Percentiles rank a stretch among this genome's conserved stretches.
Evolutionary conservation across 2,797 vertebrate species (phyloP).

Genomic region (Arremon brunneinucha): DNA sequence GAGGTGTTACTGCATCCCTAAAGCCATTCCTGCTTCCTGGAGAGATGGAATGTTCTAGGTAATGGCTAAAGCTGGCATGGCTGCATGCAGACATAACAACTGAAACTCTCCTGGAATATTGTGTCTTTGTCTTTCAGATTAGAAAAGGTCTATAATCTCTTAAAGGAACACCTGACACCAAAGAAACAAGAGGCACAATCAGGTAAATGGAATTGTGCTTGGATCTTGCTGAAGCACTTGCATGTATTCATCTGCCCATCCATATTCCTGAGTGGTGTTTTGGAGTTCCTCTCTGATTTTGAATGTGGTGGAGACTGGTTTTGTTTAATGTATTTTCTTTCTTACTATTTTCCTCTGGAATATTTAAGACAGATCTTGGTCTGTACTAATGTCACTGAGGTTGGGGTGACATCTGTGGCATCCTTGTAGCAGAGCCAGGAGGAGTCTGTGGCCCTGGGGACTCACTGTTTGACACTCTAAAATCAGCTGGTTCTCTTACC

Average conservation of each 20-base stretch:
- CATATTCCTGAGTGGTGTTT: not conserved
- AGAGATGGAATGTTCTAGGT: not conserved
- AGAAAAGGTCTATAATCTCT: conserved; percentile 93
- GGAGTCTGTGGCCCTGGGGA: not conserved
- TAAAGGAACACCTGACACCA: conserved; percentile 87
- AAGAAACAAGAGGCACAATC: conserved; percentile 81
- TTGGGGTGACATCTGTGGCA: not conserved
- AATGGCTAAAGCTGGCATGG: not conserved
- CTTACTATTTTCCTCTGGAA: not conserved
- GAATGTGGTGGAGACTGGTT: not conserved
- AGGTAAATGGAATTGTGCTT: conserved; percentile 73
- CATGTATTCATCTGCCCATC: not conserved
- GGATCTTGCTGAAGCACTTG: not conserved
- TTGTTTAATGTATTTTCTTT: not conserved
- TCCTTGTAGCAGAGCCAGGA: not conserved
- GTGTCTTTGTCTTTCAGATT: conserved; percentile 77
- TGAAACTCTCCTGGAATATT: not conserved
- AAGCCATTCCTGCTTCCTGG: not conserved
- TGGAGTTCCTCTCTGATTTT: not conserved
- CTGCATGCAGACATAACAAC: not conserved
- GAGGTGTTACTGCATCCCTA: not conserved
- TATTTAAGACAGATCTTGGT: not conserved
- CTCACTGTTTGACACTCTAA: not conserved
- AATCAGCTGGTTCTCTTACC: not conserved
- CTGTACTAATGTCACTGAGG: not conserved